Base-by-base conservation (phyloP, 2,113 vertebrate genomes). In the Potamarius usumacintae region DNA sequence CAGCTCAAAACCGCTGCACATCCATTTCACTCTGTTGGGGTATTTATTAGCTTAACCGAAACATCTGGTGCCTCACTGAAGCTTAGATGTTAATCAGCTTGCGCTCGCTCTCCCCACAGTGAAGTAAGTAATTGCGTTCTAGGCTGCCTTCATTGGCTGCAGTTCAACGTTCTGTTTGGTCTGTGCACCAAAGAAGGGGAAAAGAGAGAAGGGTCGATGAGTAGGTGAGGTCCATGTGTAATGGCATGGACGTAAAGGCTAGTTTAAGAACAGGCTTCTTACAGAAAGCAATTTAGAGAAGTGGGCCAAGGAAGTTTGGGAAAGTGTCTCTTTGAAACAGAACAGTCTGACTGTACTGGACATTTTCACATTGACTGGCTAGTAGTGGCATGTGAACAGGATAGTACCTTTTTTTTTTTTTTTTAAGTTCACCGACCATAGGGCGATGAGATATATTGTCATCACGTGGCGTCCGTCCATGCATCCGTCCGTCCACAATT, bases 31-130 rank as follows among this genome's bases (percentile, higher is more conserved):
- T 20, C 84, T 87, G 85, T 85, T 30, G 22, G 48, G 78, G 76
- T 67, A 77, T 89, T 91, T 89, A 83, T 89, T 90, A 90, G 81
- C 34, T 65, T 88, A 83, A 58, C 42, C 53, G 42, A 86, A 88
- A 90, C 91, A 91, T 93, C 91, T 93, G 91, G 82, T 53, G 71
- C 62, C 89, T 90, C 74, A 27, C 82, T 92, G 69, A 91, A 90
- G 87, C 86, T 78, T 34, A 82, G 83, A 89, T 90, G 89, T 87
- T 86, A 90, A 86, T 84, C 84, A 58, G 80, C 77, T 65, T 74
- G 57, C 9, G 9, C 74, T 79, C 52, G 65, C 84, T 63, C 42
- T 86, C 53, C 50, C 86, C 30, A 50, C 78, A 81, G 83, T 89
- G 87, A 89, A 91, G 87, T 72, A 77, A 78, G 92, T 92, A 89